Percentiles rank a stretch among this genome's conserved stretches.
phyloP scores from a whole-genome alignment of 2,888 invertebrate genomes.

The Eremobia ochroleuca region DNA sequence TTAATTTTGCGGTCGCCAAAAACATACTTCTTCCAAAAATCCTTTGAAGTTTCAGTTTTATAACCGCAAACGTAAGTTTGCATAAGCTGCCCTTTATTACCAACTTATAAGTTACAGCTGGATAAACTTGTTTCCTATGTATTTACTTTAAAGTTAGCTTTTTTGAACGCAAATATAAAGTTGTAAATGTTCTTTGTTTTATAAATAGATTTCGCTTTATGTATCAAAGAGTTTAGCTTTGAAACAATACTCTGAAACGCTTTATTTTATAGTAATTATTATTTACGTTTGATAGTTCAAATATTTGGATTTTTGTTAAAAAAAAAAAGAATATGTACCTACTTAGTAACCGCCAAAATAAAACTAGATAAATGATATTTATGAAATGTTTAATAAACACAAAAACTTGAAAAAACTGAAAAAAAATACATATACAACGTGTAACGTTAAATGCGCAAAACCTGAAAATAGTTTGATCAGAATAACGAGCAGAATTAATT shows the following conservation, averaged over 20 bases:
- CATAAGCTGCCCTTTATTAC: not conserved
- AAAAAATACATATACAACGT: too few species aligned
- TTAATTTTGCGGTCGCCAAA: constrained; percentile 2
- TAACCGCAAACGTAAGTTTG: constrained; percentile 15
- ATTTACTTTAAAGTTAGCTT: not conserved
- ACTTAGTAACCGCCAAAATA: too few species aligned
- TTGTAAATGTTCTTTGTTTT: constrained; percentile 38
- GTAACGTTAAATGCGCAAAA: too few species aligned
- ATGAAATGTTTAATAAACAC: too few species aligned
- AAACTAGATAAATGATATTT: too few species aligned
- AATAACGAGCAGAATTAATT: too few species aligned
- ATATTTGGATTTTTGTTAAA: too few species aligned
- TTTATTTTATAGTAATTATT: not conserved
- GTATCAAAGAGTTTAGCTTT: not conserved
- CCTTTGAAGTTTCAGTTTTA: constrained; percentile 3
- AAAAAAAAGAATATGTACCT: too few species aligned
- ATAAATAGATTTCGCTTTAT: constrained; percentile 40
- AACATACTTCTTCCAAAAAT: not conserved
- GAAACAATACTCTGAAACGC: not conserved
- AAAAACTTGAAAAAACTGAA: too few species aligned
- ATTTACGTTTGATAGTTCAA: too few species aligned
- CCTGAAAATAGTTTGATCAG: too few species aligned
- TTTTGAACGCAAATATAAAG: constrained; percentile 17
- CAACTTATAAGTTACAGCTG: constrained; percentile 6
- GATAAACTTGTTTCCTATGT: constrained; percentile 8